Evolutionary conservation across 2,888 invertebrate species (phyloP).

Genomic region (Eugnorisma glareosa): DNA sequence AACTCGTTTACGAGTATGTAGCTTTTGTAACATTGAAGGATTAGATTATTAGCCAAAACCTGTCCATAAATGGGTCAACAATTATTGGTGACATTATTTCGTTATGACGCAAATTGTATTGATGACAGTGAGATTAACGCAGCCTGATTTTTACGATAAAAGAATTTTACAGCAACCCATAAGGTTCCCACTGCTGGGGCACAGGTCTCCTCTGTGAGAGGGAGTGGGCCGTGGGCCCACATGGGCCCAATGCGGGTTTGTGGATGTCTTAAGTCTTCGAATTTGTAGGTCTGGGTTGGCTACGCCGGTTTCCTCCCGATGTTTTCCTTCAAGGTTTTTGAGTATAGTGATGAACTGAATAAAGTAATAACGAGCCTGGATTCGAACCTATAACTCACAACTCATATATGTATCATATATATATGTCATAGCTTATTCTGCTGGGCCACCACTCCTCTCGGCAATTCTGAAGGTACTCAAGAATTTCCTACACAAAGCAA

Average conservation of each 20-base stretch:
- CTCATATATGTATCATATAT: too few species aligned
- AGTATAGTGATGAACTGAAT: background rate
- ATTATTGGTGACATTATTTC: background rate
- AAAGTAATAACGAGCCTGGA: background rate
- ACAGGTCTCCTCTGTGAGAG: background rate
- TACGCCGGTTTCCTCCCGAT: background rate
- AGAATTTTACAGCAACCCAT: background rate
- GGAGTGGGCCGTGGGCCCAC: background rate
- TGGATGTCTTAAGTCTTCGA: background rate
- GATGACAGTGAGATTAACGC: background rate
- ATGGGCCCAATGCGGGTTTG: background rate
- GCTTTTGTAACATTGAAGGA: background rate
- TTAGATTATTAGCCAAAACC: background rate
- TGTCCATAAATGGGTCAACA: background rate
- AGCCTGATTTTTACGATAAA: too few species aligned
- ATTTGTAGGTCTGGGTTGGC: background rate
- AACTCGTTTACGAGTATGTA: background rate
- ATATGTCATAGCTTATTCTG: background rate
- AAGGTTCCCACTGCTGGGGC: background rate
- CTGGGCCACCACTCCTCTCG: background rate
- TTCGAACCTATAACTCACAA: background rate
- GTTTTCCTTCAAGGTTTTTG: background rate
- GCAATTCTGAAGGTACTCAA: background rate
- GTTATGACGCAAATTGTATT: background rate
- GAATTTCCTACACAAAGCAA: constrained; percentile 11